Base-by-base conservation (phyloP, 2,113 vertebrate species). In the Sakesphorus luctuosus region DNA sequence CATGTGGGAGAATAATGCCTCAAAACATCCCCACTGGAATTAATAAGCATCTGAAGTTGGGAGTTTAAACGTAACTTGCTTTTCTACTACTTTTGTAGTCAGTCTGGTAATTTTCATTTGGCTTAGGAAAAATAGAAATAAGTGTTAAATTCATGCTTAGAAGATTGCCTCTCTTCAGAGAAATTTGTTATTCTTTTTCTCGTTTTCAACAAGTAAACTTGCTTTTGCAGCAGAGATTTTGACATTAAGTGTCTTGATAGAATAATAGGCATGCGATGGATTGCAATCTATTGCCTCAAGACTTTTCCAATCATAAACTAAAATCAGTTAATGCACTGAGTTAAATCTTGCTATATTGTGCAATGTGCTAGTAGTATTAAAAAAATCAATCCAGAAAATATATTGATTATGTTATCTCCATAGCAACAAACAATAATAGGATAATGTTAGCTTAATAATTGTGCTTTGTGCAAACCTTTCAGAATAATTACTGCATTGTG, bases 391-490 rank as follows among this genome's bases (percentile, higher is more conserved):
- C 85, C 76, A 90, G 93, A 86, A 96, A 96, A 94, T 94, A 91
- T 95, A 96, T 96, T 94, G 96, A 97, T 97, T 94, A 96, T 94
- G 94, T 96, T 93, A 96, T 97, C 93, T 95, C 93, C 88, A 96
- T 94, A 90, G 95, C 92, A 96, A 96, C 96, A 97, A 96, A 96
- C 91, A 97, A 96, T 97, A 96, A 92, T 77, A 82, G 73, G 94
- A 96, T 91, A 96, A 96, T 84, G 76, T 89, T 96, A 93, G 88
- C 69, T 93, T 96, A 97, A 97, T 96, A 96, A 95, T 93, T 83
- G 87, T 87, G 86, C 93, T 96, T 96, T 95, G 78, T 93, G 82
- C 90, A 97, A 96, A 95, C 84, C 95, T 96, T 93, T 96, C 93
- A 83, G 91, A 95, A 96, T 96, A 96, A 97, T 96, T 96, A 95